Evolutionary conservation across 1,140 invertebrate species (phyloP).

Genomic region (Drosophila eugracilis): DNA sequence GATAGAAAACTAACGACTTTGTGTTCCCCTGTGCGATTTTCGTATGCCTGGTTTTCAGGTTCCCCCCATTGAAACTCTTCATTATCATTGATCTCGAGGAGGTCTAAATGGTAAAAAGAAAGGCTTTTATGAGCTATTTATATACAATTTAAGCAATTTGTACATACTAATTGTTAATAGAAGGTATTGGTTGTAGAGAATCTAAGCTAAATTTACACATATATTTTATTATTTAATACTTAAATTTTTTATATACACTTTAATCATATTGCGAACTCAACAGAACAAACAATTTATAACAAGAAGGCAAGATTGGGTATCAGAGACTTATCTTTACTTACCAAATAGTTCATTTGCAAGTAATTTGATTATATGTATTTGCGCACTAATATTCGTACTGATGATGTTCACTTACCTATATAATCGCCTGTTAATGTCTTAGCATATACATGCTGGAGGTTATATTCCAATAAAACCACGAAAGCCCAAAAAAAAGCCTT

Average conservation of each 20-base stretch:
- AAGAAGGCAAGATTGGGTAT: no score
- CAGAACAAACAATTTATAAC: no score
- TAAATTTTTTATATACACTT: no score
- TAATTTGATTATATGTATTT: no score
- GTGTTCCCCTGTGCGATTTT: slow-evolving; percentile 30
- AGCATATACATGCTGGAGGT: background rate
- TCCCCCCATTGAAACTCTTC: slow-evolving; percentile 77
- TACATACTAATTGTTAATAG: no score
- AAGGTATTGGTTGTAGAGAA: no score
- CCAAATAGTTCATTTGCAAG: no score
- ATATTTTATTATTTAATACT: no score
- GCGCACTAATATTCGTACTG: no score
- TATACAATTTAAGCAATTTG: background rate
- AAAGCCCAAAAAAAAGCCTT: slow-evolving; percentile 27
- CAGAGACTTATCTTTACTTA: no score
- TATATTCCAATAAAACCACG: slow-evolving; percentile 16
- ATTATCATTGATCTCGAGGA: slow-evolving; percentile 74
- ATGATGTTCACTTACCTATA: slow-evolving; percentile 52
- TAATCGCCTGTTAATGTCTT: slow-evolving; percentile 48
- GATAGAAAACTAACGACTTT: slow-evolving; percentile 46
- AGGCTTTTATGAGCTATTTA: background rate
- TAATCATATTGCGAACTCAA: no score
- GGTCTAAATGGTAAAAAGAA: slow-evolving; percentile 38
- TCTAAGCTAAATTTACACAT: no score
- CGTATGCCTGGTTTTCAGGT: slow-evolving; percentile 49